Evolutionary conservation across 2,113 vertebrate species (phyloP).

Genomic region (Scomber colias): DNA sequence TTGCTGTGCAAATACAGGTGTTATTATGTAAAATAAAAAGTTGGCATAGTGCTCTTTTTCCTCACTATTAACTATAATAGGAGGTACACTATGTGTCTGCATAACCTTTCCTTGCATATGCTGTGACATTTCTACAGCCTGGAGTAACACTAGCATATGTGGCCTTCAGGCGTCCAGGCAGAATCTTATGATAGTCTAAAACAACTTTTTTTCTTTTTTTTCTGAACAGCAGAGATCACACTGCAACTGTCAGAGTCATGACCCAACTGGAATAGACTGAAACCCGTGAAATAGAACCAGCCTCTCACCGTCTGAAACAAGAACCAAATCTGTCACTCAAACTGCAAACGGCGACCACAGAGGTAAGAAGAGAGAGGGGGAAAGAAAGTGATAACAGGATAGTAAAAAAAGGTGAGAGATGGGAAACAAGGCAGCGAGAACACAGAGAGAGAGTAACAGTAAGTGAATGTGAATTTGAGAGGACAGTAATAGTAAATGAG

Average conservation of each 20-base stretch:
- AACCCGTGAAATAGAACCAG: conserved; percentile 60
- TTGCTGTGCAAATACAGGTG: not conserved
- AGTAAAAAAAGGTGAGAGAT: conserved; percentile 24
- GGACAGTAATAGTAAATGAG: not conserved
- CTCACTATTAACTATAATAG: conserved; percentile 28
- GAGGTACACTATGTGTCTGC: conserved; percentile 17
- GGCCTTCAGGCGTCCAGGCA: conserved; percentile 34
- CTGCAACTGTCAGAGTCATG: conserved; percentile 59
- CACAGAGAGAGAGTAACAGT: not conserved
- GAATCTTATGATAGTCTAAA: conserved; percentile 36
- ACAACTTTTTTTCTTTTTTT: conserved; percentile 11
- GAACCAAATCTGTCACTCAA: conserved; percentile 72
- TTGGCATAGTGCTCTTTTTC: not conserved
- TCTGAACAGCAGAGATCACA: conserved; percentile 40
- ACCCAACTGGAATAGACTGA: conserved; percentile 60
- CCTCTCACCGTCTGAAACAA: conserved; percentile 48
- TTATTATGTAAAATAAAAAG: conserved; percentile 32
- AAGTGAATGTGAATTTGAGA: conserved; percentile 1
- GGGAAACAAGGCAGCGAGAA: not conserved
- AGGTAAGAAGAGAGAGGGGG: conserved; percentile 17
- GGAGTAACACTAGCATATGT: conserved; percentile 4
- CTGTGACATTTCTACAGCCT: conserved; percentile 12
- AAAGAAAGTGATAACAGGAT: conserved; percentile 16
- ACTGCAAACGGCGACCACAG: conserved; percentile 34
- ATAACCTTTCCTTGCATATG: conserved; percentile 10